These are phyloP conservation scores for Drosophila prostipennis DNA, from an alignment of 2,888 invertebrate genomes.

Conservation along the genomic window DNA sequence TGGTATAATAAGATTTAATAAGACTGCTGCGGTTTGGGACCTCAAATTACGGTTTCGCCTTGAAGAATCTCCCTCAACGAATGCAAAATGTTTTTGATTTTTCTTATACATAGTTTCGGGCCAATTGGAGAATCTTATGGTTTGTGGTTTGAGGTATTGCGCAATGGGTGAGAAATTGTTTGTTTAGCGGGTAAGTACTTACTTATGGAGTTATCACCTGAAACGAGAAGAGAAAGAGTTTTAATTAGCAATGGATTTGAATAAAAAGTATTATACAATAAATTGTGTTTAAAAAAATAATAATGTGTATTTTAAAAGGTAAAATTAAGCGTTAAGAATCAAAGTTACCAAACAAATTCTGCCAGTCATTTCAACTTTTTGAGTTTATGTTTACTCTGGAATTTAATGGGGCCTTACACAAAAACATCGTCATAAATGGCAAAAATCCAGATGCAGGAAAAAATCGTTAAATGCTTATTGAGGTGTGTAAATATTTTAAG, in stretches of 20 bases:
- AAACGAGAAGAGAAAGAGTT: conserved; percentile 45
- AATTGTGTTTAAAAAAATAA: no score
- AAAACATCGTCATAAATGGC: conserved; percentile 1
- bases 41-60: conserved; percentile 32
- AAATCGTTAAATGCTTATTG: conserved; percentile 18
- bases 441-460: neutral
- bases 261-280: neutral
- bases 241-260: neutral
- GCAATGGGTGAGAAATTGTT: conserved; percentile 43
- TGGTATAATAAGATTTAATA: conserved; percentile 64
- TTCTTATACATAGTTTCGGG: conserved; percentile 54
- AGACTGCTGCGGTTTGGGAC: conserved; percentile 54
- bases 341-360: no score
- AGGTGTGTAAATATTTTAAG: conserved; percentile 33
- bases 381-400: neutral
- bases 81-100: conserved; percentile 72
- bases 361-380: no score
- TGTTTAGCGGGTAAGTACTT: conserved; percentile 67
- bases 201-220: conserved; percentile 84
- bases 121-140: conserved; percentile 67
- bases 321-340: no score
- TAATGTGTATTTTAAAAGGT: no score
- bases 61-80: conserved; percentile 53
- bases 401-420: neutral
- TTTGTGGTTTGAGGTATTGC: conserved; percentile 58